Evolutionary conservation across 2,888 invertebrate species (phyloP).

Genomic region (Phortica okadai): DNA sequence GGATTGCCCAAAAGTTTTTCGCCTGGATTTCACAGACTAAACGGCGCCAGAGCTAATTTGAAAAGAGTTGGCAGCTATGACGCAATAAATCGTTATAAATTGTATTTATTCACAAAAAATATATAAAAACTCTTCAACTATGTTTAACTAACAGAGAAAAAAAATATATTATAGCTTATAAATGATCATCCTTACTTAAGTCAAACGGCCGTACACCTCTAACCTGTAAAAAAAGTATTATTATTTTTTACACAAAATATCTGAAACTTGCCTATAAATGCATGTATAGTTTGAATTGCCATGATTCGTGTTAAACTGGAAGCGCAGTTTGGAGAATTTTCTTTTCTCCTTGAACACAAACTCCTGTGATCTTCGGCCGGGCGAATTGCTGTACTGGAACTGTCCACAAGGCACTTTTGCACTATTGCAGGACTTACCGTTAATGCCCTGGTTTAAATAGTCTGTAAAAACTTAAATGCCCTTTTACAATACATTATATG

Average conservation of each 20-base stretch:
- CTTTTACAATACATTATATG: neutral
- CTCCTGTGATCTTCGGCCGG: conserved; percentile 47
- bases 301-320: conserved; percentile 62
- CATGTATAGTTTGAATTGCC: conserved; percentile 65
- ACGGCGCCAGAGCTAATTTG: no score
- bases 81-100: neutral
- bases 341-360: conserved; percentile 42
- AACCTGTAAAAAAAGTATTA: neutral
- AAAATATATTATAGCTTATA: neutral
- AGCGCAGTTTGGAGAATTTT: conserved; percentile 48
- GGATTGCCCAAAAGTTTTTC: no score
- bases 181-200: neutral
- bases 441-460: neutral
- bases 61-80: no score
- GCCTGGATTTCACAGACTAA: no score
- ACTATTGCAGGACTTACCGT: neutral
- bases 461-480: neutral
- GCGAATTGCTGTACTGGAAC: conserved; percentile 55
- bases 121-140: neutral
- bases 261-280: conserved; percentile 62
- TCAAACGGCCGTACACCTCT: conserved; percentile 11
- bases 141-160: neutral
- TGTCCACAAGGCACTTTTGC: conserved; percentile 50
- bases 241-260: neutral
- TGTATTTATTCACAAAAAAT: neutral